Conservation (phyloP, 2,113 vertebrate species). For the Sialia sialis region DNA sequence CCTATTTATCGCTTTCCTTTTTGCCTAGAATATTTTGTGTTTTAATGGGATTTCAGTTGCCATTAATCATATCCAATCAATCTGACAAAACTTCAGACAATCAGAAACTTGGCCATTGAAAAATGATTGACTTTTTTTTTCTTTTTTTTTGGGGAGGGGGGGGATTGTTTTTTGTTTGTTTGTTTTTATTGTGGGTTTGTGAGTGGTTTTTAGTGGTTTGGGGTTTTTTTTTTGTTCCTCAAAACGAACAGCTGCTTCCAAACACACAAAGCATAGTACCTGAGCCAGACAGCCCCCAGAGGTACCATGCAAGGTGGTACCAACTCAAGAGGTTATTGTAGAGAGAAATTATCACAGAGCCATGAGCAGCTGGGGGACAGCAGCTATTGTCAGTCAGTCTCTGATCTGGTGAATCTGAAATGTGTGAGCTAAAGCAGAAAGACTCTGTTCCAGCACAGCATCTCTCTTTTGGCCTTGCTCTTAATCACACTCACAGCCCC, state of each 20-base stretch:
- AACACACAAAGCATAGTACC: not conserved
- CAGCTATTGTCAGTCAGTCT: not conserved
- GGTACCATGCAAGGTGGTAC: not conserved
- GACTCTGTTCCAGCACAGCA: not conserved
- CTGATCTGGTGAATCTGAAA: not conserved
- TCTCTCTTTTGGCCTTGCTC: not conserved
- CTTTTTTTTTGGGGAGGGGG: too few species aligned
- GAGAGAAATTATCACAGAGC: not conserved
- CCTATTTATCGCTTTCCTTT: not conserved
- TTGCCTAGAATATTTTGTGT: not conserved
- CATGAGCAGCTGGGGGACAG: not conserved
- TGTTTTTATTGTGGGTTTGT: not conserved
- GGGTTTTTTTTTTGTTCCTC: not conserved
- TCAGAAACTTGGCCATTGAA: not conserved
- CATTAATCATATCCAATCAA: not conserved
- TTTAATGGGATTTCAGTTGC: not conserved
- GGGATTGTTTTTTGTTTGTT: not conserved
- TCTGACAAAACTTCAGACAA: not conserved
- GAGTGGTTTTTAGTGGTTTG: not conserved
- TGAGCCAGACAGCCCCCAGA: not conserved
- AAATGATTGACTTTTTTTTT: not conserved
- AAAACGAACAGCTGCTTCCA: not conserved
- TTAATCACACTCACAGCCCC: not conserved
- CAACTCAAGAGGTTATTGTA: rapidly evolving
- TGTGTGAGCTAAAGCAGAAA: not conserved